These are phyloP conservation scores for Triops cancriformis DNA, from an alignment of 1,140 invertebrate genomes.

Conservation along the genomic window DNA sequence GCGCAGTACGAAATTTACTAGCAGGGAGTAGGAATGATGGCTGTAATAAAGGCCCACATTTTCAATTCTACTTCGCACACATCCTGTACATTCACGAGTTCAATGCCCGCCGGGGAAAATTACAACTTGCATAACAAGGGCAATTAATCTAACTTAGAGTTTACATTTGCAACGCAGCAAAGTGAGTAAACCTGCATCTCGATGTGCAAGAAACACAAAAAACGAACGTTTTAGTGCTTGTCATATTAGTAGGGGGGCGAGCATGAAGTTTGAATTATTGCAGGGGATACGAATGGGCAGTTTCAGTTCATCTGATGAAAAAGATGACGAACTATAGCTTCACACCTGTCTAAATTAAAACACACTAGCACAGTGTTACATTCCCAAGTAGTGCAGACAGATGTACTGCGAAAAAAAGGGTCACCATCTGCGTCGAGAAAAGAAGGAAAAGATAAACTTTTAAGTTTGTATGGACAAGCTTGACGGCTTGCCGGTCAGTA, in stretches of 20 bases:
- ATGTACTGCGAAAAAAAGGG: neutral
- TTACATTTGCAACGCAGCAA: neutral
- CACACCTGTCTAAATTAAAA: neutral
- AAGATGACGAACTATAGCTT: neutral
- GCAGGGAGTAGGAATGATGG: neutral
- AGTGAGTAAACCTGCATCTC: neutral
- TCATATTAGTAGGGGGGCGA: neutral
- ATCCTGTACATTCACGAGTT: neutral
- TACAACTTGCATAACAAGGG: neutral
- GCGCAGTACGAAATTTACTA: neutral
- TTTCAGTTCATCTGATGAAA: neutral
- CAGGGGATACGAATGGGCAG: neutral
- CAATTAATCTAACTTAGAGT: neutral
- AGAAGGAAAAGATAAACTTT: neutral
- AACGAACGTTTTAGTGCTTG: neutral
- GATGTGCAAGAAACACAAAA: neutral
- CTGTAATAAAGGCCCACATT: neutral
- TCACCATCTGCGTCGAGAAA: neutral
- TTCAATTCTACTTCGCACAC: neutral
- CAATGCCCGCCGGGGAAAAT: neutral
- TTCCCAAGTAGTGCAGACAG: neutral
- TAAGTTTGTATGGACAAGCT: neutral
- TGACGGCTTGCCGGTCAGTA: neutral
- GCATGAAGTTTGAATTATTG: neutral
- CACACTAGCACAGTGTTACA: neutral